Percentiles rank a stretch among this genome's conserved stretches.
Conservation (phyloP, 2,888 invertebrate species). For the Idaea aversata region DNA sequence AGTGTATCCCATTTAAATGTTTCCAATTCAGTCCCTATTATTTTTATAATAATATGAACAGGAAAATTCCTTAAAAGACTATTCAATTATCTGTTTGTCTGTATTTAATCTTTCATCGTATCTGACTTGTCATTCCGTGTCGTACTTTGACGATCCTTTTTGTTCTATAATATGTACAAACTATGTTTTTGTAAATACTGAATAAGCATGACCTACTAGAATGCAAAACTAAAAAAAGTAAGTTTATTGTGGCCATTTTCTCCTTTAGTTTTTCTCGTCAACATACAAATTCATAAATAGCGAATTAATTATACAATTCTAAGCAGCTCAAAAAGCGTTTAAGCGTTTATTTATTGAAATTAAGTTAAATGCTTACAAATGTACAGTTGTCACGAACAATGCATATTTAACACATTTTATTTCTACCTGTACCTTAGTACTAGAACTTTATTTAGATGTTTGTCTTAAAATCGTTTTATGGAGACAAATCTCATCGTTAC, state of each 20-base stretch:
- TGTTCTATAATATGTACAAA: no score
- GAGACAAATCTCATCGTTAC: slow-evolving; percentile 24
- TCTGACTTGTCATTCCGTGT: no score
- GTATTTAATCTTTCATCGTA: no score
- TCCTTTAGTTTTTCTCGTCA: not conserved
- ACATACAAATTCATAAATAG: not conserved
- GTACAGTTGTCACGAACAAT: slow-evolving; percentile 1
- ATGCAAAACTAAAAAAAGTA: slow-evolving; percentile 1
- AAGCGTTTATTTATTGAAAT: slow-evolving; percentile 1
- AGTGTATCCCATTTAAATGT: no score
- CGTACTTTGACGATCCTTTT: no score
- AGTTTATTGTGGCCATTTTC: not conserved
- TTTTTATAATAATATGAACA: no score
- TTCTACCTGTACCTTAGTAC: not conserved
- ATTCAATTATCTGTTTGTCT: no score
- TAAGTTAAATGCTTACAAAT: not conserved
- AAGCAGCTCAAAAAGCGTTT: not conserved
- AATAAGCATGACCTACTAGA: no score
- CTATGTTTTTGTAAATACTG: no score
- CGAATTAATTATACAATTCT: not conserved
- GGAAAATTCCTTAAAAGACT: no score
- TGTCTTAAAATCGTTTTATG: slow-evolving; percentile 15
- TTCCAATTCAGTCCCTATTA: no score
- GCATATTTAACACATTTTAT: not conserved
- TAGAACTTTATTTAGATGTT: not conserved